Evolutionary conservation across 2,113 vertebrate genomes (phyloP).

Genomic region (Mugil cephalus): DNA sequence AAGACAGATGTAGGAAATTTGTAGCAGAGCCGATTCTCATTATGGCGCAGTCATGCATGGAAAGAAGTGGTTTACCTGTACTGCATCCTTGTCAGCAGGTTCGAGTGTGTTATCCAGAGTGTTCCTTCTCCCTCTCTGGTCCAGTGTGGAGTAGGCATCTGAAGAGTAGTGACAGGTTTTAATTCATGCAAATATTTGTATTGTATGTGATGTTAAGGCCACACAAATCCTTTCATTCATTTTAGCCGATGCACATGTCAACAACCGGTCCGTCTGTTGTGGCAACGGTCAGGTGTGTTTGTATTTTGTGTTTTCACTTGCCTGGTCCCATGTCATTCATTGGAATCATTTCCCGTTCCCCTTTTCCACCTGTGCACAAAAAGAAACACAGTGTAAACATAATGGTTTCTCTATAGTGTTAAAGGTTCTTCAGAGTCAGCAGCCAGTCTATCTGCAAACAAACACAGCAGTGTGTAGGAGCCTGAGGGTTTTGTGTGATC

Average conservation of each 20-base stretch:
- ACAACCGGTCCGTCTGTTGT: background rate
- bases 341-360: slow-evolving; percentile 91
- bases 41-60: slow-evolving; percentile 31
- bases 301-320: slow-evolving; percentile 57
- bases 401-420: too few relatives aligned
- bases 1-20: background rate
- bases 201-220: too few relatives aligned
- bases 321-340: slow-evolving; percentile 95
- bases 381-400: background rate
- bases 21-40: background rate
- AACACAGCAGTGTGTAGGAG: slow-evolving; percentile 12
- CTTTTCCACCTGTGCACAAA: slow-evolving; percentile 84
- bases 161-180: slow-evolving; percentile 8
- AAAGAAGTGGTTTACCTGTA: slow-evolving; percentile 82
- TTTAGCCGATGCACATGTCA: background rate
- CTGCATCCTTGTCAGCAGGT: slow-evolving; percentile 86
- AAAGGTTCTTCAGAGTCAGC: too few relatives aligned
- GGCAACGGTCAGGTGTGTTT: background rate
- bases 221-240: background rate
- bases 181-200: background rate
- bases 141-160: slow-evolving; percentile 92
- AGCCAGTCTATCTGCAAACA: too few relatives aligned
- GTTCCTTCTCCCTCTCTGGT: slow-evolving; percentile 91
- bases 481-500: background rate
- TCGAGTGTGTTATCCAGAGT: slow-evolving; percentile 91